Base-by-base conservation (phyloP, 2,888 invertebrate genomes). In the Drosophila paranaensis region DNA sequence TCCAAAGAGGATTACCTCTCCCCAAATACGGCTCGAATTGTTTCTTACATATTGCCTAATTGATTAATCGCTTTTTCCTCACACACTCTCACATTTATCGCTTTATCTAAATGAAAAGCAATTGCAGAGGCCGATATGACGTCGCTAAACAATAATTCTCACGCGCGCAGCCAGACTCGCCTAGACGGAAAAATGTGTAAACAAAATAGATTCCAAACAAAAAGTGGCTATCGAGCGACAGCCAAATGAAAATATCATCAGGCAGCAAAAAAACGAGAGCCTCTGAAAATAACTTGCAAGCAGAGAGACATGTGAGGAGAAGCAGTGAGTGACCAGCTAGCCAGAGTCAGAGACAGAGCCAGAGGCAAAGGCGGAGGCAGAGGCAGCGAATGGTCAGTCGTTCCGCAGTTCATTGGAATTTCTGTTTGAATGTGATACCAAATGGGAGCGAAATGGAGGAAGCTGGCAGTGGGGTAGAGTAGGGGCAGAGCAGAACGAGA, bases 371-470 rank as follows among this genome's bases (percentile, higher is more conserved):
- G 10, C 10, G 8, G 27, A 14, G 20, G 20, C 9, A 14, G 57
- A 14, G 54, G 55, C 71, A 78, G 42, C 51, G 50, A 57, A 63
- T 76, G 76, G 79, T 76, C 79, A 73, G 69, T 56, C 66, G 68
- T 69, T 60, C 72, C 72, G 58, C 53, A 70, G 77, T 77, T 77
- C 77, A 70, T 70, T 70, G 77, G 77, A 77, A 77, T 72, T 79
- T 79, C 53, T 56, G 75, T 75, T 50, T 65, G 72, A 72, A 66
- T 72, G 64, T 56, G 73, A 79, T 51, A 66, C 65, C 42, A 64
- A 75, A 72, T 75, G 71, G 62, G 66, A 69, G 57, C 54, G 66
- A 64, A 64, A 51, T 67, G 42, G 39, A 61, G 77, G 74, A 73
- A 77, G 62, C 57, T 73, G 65, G 46, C 43, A 48, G 40, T 43